A percentile compares a stretch with the other conserved stretches of the same genome.
Conservation (phyloP, 2,797 vertebrate species). For the Rhyacichthys aspro region DNA sequence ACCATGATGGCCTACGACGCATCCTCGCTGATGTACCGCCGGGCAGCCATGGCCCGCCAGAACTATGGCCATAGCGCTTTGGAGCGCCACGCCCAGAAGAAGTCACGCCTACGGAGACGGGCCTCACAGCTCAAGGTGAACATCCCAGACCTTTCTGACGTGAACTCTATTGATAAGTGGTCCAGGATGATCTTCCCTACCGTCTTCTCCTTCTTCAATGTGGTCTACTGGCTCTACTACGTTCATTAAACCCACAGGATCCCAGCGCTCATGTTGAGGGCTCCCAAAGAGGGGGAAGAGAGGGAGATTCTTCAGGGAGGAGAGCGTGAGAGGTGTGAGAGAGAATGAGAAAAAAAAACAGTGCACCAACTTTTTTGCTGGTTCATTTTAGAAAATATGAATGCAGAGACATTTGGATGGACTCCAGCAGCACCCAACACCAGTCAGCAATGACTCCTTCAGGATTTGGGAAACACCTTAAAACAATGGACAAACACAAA, state of each 20-base stretch:
- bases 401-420: slow-evolving; percentile 78
- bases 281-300: slow-evolving; percentile 30
- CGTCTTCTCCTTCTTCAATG: slow-evolving; percentile 99
- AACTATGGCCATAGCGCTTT: slow-evolving; percentile 95
- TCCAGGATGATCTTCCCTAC: slow-evolving; percentile 99
- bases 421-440: slow-evolving; percentile 83
- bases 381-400: slow-evolving; percentile 79
- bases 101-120: slow-evolving; percentile 94
- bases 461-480: slow-evolving; percentile 91
- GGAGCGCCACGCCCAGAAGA: slow-evolving; percentile 97
- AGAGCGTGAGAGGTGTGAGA: slow-evolving; percentile 50
- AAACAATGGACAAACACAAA: slow-evolving; percentile 82
- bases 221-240: slow-evolving; percentile 99
- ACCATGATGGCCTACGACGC: slow-evolving; percentile 96
- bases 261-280: slow-evolving; percentile 41
- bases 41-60: slow-evolving; percentile 92
- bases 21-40: slow-evolving; percentile 94
- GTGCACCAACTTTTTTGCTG: slow-evolving; percentile 76
- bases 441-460: slow-evolving; percentile 87
- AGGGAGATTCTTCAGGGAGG: slow-evolving; percentile 30
- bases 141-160: slow-evolving; percentile 98
- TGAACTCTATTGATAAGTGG: slow-evolving; percentile 99
- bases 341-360: slow-evolving; percentile 64
- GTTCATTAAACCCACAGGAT: slow-evolving; percentile 88
- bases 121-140: slow-evolving; percentile 98